Base-by-base conservation (phyloP, 1,140 invertebrate species). In the Idris sp. region DNA sequence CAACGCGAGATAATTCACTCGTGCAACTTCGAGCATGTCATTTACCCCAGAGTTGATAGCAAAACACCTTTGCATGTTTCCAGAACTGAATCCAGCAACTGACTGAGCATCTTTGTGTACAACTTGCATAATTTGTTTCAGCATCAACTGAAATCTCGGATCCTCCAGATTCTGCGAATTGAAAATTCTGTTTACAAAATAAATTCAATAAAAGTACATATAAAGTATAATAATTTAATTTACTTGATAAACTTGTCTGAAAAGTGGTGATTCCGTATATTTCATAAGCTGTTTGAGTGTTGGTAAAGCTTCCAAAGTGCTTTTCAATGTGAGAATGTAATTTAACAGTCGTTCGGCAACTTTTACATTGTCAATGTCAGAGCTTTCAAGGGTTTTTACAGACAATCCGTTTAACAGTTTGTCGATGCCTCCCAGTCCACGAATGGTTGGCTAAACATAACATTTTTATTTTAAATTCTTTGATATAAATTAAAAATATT, bases 31-130 rank as follows among this genome's bases (percentile, higher is more conserved):
- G 46, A 97, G 84, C 28, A 94, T 85, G 1, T 91, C 91, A 78
- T 92, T 94, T 16, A 94, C 88, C 11, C 91, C 90, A 13, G 90
- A 88, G 86, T 93, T 95, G 1, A 98, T 92, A 22, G 95, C 94
- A 86, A 95, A 96, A 81, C 93, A 95, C 58, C 95, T 90, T 86
- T 97, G 94, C 54, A 92, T 89, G 56, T 88, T 90, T 80, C 90
- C 89, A n/a, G 90, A 89, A 0, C 89, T 84, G 44, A 89, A 90
- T 1, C 93, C 94, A 82, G 91, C 91, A 9, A 92, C 88, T 14
- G 90, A 91, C 77, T 89, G 90, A 15, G 90, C 90, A 77, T 96
- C 93, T 46, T 92, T 90, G 85, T 94, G 91, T 44, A 98, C 90
- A 0, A 94, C 88, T 43, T 88, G 86, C 9, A 89, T 82, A 49